Conservation (phyloP, 2,797 vertebrate species). For the Alosa sapidissima region DNA sequence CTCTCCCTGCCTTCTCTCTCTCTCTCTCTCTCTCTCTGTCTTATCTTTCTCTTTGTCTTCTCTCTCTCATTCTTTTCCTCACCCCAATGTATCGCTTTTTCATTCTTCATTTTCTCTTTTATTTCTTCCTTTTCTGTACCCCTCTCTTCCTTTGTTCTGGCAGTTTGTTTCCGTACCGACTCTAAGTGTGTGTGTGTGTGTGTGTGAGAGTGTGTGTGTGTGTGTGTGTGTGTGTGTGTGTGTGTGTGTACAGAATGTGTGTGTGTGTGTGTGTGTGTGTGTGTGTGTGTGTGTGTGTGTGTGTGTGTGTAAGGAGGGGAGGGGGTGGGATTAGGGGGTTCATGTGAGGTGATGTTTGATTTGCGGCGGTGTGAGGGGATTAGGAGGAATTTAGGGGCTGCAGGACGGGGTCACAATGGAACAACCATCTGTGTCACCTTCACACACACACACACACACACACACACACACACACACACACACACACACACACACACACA, state of each 20-base stretch:
- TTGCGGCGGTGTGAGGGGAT: not conserved
- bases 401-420: conserved; percentile 7
- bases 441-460: not conserved
- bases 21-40: too few relatives aligned
- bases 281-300: not conserved
- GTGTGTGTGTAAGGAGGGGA: not conserved
- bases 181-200: not conserved
- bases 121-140: not conserved
- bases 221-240: too few relatives aligned
- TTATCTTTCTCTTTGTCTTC: not conserved
- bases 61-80: not conserved
- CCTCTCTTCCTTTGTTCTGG: not conserved
- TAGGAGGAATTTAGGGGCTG: conserved; percentile 12
- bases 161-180: not conserved
- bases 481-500: not conserved
- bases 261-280: not conserved
- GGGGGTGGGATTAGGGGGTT: not conserved
- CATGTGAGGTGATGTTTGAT: conserved; percentile 19
- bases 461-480: too few relatives aligned
- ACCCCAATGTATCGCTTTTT: not conserved
- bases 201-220: too few relatives aligned
- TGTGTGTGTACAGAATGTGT: too few relatives aligned
- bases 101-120: not conserved
- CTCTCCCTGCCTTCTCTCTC: too few relatives aligned
- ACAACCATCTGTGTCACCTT: conserved; percentile 20